Evolutionary conservation across 2,888 invertebrate species (phyloP).

Genomic region (Spodoptera exigua): DNA sequence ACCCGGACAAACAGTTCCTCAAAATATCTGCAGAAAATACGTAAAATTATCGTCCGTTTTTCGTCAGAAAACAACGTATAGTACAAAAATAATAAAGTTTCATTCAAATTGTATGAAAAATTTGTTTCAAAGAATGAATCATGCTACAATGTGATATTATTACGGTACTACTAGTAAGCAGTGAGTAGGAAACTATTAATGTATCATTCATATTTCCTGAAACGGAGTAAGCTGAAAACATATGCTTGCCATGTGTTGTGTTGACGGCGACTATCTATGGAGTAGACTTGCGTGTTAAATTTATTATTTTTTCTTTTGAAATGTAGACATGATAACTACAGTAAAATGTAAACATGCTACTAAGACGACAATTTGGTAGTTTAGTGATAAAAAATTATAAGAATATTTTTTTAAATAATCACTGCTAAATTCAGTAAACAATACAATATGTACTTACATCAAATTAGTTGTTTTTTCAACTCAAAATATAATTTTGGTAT

Average conservation of each 20-base stretch:
- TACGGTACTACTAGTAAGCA: constrained; percentile 24
- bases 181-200: constrained; percentile 67
- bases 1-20: too few species aligned
- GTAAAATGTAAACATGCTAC: too few species aligned
- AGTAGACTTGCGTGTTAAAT: constrained; percentile 22
- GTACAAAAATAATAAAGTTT: not conserved
- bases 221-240: constrained; percentile 48
- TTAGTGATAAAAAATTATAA: too few species aligned
- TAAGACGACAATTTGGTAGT: too few species aligned
- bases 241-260: constrained; percentile 64
- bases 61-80: not conserved
- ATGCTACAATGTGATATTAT: constrained; percentile 45
- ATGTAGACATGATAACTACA: too few species aligned
- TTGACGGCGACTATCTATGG: constrained; percentile 25
- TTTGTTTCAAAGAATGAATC: constrained; percentile 37
- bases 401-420: too few species aligned
- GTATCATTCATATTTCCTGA: constrained; percentile 72
- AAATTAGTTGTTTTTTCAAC: too few species aligned
- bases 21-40: too few species aligned
- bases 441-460: too few species aligned
- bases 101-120: constrained; percentile 10
- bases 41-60: too few species aligned
- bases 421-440: too few species aligned
- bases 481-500: too few species aligned
- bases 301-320: not conserved